Evolutionary conservation across 2,888 invertebrate species (phyloP).

Genomic region (Mesochorus sp.): DNA sequence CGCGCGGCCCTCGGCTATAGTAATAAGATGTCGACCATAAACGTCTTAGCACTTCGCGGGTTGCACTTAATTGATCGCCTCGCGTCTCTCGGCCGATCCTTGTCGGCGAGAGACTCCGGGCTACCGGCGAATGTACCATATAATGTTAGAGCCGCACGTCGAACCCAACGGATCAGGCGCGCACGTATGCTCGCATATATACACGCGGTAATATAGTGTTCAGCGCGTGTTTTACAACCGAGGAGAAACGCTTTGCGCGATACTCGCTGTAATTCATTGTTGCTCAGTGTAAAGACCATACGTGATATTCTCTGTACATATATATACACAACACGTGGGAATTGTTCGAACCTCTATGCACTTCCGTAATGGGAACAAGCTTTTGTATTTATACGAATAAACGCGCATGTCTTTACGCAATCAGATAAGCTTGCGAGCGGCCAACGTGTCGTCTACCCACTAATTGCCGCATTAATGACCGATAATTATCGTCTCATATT

Average conservation of each 20-base stretch:
- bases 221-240: slow-evolving; percentile 30
- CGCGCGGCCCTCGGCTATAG: slow-evolving; percentile 62
- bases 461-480: slow-evolving; percentile 29
- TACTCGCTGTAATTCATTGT: slow-evolving; percentile 44
- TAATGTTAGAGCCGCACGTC: slow-evolving; percentile 38
- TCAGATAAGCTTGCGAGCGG: background rate
- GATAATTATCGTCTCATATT: slow-evolving; percentile 36
- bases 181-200: slow-evolving; percentile 18
- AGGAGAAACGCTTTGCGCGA: slow-evolving; percentile 16
- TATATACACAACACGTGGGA: background rate
- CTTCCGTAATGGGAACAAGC: background rate
- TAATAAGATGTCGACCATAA: slow-evolving; percentile 79
- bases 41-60: slow-evolving; percentile 80
- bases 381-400: background rate
- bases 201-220: slow-evolving; percentile 41
- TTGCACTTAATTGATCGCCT: slow-evolving; percentile 79
- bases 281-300: slow-evolving; percentile 16
- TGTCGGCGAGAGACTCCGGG: slow-evolving; percentile 46
- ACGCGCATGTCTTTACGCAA: background rate
- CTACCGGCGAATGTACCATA: slow-evolving; percentile 42
- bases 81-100: slow-evolving; percentile 57
- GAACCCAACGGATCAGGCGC: slow-evolving; percentile 41
- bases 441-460: slow-evolving; percentile 7
- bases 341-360: background rate
- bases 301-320: too few species aligned